phyloP scores from a whole-genome alignment of 2,888 invertebrate genomes.

The Eupithecia inturbata region DNA sequence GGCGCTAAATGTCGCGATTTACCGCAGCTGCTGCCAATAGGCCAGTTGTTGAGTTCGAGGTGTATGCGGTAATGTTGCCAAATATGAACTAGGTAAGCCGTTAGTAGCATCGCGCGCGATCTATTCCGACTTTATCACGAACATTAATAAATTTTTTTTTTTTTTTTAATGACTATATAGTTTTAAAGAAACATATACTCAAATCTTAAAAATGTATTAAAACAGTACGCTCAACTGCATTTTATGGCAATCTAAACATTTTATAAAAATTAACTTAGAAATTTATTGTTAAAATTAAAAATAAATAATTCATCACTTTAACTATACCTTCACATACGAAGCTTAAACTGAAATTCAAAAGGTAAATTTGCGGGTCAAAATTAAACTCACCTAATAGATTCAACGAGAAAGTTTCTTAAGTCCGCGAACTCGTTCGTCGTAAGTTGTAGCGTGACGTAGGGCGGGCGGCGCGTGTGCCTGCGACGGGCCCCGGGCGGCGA shows the following conservation, averaged over 20 bases:
- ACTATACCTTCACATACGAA: background rate
- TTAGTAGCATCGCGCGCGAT: background rate
- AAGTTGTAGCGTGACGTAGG: constrained; percentile 31
- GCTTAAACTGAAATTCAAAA: background rate
- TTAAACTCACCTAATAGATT: constrained; percentile 20
- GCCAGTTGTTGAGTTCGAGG: background rate
- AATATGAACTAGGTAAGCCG: background rate
- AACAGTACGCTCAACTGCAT: background rate
- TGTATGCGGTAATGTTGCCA: background rate
- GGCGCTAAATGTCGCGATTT: background rate
- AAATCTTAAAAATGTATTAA: background rate
- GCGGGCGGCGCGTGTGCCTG: constrained; percentile 41
- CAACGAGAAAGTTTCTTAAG: background rate
- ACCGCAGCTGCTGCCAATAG: background rate
- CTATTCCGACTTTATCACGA: background rate
- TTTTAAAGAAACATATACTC: background rate
- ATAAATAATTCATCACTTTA: no score
- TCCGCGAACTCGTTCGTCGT: constrained; percentile 24
- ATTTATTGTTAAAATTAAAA: no score
- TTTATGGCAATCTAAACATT: background rate
- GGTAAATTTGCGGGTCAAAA: background rate
- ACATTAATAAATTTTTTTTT: background rate
- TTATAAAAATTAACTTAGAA: background rate
- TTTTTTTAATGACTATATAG: no score
- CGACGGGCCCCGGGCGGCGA: constrained; percentile 43